phyloP scores from a whole-genome alignment of 2,797 vertebrate species.

The Spinus olivaceus region DNA sequence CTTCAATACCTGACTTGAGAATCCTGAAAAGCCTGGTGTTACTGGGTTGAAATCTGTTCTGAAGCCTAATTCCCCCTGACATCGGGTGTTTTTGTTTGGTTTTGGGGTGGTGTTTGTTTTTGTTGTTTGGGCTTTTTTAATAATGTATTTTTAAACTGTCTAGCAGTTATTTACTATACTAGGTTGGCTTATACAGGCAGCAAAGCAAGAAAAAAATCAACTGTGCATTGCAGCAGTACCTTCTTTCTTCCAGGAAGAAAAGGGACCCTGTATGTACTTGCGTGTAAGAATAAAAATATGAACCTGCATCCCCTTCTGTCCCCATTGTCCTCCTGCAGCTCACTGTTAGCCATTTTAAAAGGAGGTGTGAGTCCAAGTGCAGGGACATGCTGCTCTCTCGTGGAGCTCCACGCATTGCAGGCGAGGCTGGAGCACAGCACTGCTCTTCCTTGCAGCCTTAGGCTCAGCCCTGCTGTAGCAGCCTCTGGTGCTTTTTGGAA shows the following conservation, averaged over 20 bases:
- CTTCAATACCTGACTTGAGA: background rate
- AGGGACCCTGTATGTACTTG: background rate
- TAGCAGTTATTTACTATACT: background rate
- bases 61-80: background rate
- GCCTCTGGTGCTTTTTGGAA: background rate
- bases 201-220: background rate
- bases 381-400: slow-evolving; percentile 58
- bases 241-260: background rate
- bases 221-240: background rate
- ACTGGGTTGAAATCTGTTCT: background rate
- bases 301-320: background rate
- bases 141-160: background rate
- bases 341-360: slow-evolving; percentile 14
- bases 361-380: background rate
- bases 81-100: background rate
- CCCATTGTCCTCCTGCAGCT: background rate
- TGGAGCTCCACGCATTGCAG: slow-evolving; percentile 8
- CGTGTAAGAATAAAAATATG: background rate
- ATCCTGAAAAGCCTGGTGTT: background rate
- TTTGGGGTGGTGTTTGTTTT: background rate
- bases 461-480: background rate
- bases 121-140: accelerated
- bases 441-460: background rate
- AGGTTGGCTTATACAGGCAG: background rate
- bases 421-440: background rate